Base-by-base conservation (phyloP, 2,888 invertebrate genomes). In the Andrena bicolor region DNA sequence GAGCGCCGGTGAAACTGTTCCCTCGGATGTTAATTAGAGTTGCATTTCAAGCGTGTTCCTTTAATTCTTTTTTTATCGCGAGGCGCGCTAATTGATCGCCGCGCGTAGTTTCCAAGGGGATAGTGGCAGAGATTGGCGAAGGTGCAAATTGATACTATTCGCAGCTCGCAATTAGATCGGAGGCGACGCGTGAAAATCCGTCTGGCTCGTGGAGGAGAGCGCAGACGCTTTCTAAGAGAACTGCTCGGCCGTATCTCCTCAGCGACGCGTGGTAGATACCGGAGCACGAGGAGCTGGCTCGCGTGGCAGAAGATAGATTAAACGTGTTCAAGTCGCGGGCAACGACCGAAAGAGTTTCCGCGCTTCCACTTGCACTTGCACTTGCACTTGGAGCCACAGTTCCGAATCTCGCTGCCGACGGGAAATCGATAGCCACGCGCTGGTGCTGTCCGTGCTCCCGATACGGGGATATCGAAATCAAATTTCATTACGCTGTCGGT, bases 291-390 rank as follows among this genome's bases (percentile, higher is more conserved):
- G 65, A 73, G 76, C 58, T 76, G 63, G 32, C 79, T 76, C 76
- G 86, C 73, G 84, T 70, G 20, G 73, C 74, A 64, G 83, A 86
- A 84, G 86, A 84, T 82, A 80, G 86, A 88, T 80, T 79, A 83
- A 75, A 80, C 74, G 74, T 53, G 76, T 80, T 85, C 71, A 68
- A 82, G 76, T 76, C 41, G 63, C 79, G 84, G 84, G 75, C 82
- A 82, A 76, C 78, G 83, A 82, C 74, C 78, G 85, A 83, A 83
- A 81, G 76, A 83, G 79, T 75, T 83, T 79, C 78, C 51, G 58
- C 73, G 74, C 75, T 80, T 66, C 75, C 76, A 69, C 66, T 77
- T 86, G 84, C 76, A 84, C 86, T 86, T 86, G 83, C 64, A 83
- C 84, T 84, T 84, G 85, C 74, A 69, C 76, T 82, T 79, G 76